These are phyloP conservation scores for Pseudopodoces humilis DNA, from an alignment of 2,113 vertebrate genomes.

Conservation along the genomic window DNA sequence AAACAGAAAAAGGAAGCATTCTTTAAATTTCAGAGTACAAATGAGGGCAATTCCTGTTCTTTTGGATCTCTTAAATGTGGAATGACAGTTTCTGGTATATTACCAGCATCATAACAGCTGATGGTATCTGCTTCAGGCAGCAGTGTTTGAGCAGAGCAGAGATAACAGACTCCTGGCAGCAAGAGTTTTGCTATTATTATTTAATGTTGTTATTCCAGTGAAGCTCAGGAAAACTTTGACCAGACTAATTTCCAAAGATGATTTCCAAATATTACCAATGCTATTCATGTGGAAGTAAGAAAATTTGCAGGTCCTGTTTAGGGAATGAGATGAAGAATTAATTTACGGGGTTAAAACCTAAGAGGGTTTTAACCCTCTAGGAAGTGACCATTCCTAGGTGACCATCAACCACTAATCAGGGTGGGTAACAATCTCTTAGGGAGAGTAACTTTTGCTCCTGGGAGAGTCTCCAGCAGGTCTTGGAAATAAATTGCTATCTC, in stretches of 20 bases:
- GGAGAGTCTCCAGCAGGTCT: not conserved
- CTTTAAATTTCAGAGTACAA: not conserved
- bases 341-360: not conserved
- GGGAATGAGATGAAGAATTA: not conserved
- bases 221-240: not conserved
- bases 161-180: not conserved
- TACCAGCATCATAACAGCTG: not conserved
- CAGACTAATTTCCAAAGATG: not conserved
- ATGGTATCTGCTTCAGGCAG: not conserved
- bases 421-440: not conserved
- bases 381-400: not conserved
- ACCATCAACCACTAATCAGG: not conserved
- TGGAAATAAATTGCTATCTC: constrained; percentile 22
- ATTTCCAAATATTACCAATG: not conserved
- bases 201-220: not conserved
- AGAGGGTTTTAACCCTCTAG: not conserved
- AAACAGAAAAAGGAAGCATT: not conserved
- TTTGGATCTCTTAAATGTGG: not conserved
- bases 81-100: not conserved
- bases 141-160: not conserved
- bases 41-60: not conserved
- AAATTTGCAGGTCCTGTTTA: not conserved
- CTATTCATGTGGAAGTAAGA: not conserved
- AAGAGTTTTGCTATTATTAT: not conserved
- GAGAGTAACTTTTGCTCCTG: not conserved